phyloP scores from a whole-genome alignment of 1,140 invertebrate species.

The Drosophila asahinai region DNA sequence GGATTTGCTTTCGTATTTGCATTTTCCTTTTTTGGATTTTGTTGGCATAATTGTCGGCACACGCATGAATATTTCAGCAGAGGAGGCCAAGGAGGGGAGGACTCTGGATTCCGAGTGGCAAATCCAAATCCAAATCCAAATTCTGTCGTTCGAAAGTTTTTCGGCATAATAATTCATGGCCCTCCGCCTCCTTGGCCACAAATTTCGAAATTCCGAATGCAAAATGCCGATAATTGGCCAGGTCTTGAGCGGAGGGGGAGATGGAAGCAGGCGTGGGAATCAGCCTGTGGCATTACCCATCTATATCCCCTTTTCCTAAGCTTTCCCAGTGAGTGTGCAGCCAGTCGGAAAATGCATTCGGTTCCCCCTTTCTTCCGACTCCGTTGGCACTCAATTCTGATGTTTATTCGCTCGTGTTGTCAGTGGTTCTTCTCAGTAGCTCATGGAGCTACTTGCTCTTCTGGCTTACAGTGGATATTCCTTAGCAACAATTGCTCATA shows the following conservation, averaged over 20 bases:
- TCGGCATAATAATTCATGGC: slow-evolving; percentile 69
- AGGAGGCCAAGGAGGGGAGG: background rate
- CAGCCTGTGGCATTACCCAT: slow-evolving; percentile 26
- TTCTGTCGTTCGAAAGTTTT: slow-evolving; percentile 61
- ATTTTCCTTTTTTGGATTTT: slow-evolving; percentile 17
- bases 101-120: slow-evolving; percentile 19
- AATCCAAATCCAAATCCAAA: slow-evolving; percentile 26
- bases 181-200: slow-evolving; percentile 25
- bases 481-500: background rate
- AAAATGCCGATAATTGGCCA: slow-evolving; percentile 56
- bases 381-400: slow-evolving; percentile 36
- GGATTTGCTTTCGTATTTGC: slow-evolving; percentile 3
- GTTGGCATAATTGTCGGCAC: slow-evolving; percentile 37
- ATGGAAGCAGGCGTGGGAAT: slow-evolving; percentile 5
- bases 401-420: slow-evolving; percentile 42
- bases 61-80: slow-evolving; percentile 70
- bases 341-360: slow-evolving; percentile 48
- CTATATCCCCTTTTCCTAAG: background rate
- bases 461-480: background rate
- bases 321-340: slow-evolving; percentile 16
- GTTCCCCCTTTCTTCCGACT: background rate
- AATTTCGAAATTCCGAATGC: slow-evolving; percentile 24
- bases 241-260: background rate
- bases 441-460: slow-evolving; percentile 5
- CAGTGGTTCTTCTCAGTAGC: slow-evolving; percentile 16